These are phyloP conservation scores for Alces alces DNA, from an alignment of 2,113 vertebrate species.

Conservation along the genomic window DNA sequence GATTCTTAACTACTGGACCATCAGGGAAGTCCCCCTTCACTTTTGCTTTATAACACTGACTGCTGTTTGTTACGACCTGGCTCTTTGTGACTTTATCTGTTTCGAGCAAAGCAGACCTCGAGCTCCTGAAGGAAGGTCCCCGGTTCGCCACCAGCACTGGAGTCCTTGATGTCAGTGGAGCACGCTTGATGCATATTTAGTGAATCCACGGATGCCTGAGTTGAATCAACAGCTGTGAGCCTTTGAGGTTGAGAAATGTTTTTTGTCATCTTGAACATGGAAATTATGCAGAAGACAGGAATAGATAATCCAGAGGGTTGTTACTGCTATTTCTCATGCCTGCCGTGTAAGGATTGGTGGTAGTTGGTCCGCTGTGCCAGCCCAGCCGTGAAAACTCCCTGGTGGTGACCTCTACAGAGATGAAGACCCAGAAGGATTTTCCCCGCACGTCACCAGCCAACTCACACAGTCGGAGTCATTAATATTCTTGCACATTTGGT, in stretches of 20 bases:
- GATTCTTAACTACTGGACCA: not conserved
- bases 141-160: rapidly evolving
- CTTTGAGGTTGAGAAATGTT: not conserved
- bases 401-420: not conserved
- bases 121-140: not conserved
- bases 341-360: not conserved
- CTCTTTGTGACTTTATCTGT: not conserved
- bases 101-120: not conserved
- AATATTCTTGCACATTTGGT: not conserved
- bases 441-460: not conserved
- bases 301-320: not conserved
- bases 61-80: not conserved
- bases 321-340: not conserved
- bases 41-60: not conserved
- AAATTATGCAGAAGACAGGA: not conserved
- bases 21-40: not conserved
- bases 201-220: not conserved
- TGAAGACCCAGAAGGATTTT: not conserved
- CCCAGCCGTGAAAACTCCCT: not conserved
- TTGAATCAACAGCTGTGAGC: not conserved
- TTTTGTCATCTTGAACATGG: not conserved
- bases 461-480: not conserved
- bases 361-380: not conserved
- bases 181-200: not conserved
- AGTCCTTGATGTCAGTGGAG: not conserved